phyloP scores from a whole-genome alignment of 2,113 vertebrate genomes.

The rat (Rattus norvegicus) region DNA sequence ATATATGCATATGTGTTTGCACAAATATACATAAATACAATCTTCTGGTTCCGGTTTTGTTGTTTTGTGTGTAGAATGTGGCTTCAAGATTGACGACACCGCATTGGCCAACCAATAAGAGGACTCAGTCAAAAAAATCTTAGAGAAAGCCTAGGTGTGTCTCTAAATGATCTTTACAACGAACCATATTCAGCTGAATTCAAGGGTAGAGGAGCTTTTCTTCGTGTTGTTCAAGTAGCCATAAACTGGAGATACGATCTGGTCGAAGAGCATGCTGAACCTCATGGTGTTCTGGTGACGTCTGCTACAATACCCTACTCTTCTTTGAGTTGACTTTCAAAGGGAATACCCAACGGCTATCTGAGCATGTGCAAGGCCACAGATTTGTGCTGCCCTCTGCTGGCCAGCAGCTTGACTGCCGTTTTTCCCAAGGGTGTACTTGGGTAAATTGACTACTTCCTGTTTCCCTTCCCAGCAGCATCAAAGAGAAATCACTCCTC shows the following conservation, averaged over 20 bases:
- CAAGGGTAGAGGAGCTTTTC: neutral
- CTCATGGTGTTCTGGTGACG: neutral
- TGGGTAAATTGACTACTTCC: neutral
- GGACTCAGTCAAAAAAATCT: neutral
- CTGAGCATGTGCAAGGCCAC: constrained; percentile 80
- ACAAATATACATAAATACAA: neutral
- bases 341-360: neutral
- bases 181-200: neutral
- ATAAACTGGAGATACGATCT: neutral
- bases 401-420: constrained; percentile 56
- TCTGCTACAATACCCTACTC: neutral
- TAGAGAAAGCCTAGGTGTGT: neutral
- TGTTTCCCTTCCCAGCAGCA: neutral
- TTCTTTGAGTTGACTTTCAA: neutral
- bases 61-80: neutral
- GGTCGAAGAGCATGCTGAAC: neutral
- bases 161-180: neutral
- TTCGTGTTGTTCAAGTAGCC: constrained; percentile 13
- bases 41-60: neutral
- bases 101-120: neutral
- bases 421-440: neutral
- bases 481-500: constrained; percentile 33
- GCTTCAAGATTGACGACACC: neutral
- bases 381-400: constrained; percentile 82
- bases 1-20: no score